phyloP scores from a whole-genome alignment of 2,113 vertebrate genomes.

The Carassius carassius region DNA sequence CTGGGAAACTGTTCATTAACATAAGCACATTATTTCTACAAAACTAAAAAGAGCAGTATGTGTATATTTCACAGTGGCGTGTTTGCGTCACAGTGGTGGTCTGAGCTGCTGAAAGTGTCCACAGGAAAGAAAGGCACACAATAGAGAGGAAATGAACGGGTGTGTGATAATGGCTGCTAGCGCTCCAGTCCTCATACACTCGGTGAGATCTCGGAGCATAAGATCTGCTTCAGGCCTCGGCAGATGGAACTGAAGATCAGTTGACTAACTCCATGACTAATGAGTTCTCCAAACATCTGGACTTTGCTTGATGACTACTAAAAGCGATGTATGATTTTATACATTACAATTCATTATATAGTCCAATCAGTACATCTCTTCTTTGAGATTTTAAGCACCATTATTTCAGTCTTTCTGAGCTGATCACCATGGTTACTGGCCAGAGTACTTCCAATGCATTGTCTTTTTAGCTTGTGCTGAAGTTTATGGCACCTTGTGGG shows the following conservation, averaged over 20 bases:
- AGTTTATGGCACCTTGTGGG: neutral
- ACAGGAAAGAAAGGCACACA: slow-evolving; percentile 51
- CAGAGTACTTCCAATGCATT: neutral
- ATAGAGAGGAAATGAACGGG: slow-evolving; percentile 47
- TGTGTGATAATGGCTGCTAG: slow-evolving; percentile 28
- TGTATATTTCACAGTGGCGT: slow-evolving; percentile 40
- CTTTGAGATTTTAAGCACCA: slow-evolving; percentile 16
- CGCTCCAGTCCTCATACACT: slow-evolving; percentile 7
- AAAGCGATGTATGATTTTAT: neutral
- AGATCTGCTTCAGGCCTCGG: slow-evolving; percentile 26
- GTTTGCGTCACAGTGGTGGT: slow-evolving; percentile 45
- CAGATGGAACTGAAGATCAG: slow-evolving; percentile 33
- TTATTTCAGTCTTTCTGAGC: slow-evolving; percentile 24
- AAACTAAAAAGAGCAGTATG: slow-evolving; percentile 54
- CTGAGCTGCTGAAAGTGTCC: slow-evolving; percentile 47
- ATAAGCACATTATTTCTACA: slow-evolving; percentile 43
- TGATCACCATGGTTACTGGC: slow-evolving; percentile 54
- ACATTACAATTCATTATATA: neutral
- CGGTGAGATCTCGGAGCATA: neutral
- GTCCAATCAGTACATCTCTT: slow-evolving; percentile 19
- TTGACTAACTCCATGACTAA: slow-evolving; percentile 3
- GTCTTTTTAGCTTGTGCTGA: slow-evolving; percentile 10
- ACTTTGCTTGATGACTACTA: slow-evolving; percentile 2
- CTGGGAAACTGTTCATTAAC: slow-evolving; percentile 8
- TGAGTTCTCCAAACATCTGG: slow-evolving; percentile 7